A percentile compares a stretch with the other conserved stretches of the same genome.
phyloP scores from a whole-genome alignment of 2,797 vertebrate genomes.

The Orientallactaga sibirica region DNA sequence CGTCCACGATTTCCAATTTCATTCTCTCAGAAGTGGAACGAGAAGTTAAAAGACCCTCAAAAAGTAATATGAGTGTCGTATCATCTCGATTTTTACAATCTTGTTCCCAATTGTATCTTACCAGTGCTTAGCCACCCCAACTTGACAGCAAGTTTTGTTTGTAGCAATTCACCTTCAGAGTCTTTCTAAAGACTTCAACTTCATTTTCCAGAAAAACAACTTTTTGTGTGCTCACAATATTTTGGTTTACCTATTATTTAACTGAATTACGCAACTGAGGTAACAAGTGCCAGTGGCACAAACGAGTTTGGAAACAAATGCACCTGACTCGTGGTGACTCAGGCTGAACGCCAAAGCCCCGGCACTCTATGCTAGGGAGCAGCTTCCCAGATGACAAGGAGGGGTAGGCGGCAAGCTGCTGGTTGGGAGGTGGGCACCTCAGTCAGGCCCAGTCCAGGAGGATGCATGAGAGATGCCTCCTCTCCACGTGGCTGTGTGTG shows the following conservation, averaged over 20 bases:
- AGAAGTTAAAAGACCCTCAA: conserved; percentile 69
- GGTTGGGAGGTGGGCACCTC: background rate
- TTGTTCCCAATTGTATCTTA: conserved; percentile 51
- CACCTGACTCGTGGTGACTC: background rate
- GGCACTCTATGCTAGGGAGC: background rate
- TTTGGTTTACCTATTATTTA: conserved; percentile 67
- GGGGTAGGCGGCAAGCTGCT: accelerated
- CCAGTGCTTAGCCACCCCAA: conserved; percentile 60
- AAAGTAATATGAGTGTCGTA: conserved; percentile 21
- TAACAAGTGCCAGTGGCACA: conserved; percentile 33
- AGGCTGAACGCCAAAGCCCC: background rate
- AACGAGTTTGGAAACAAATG: conserved; percentile 31
- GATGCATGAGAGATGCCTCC: background rate
- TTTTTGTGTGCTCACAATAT: conserved; percentile 25
- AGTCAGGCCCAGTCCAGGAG: background rate
- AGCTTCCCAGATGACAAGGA: background rate
- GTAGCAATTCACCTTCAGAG: conserved; percentile 70
- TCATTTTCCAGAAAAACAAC: conserved; percentile 45
- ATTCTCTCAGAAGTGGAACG: conserved; percentile 73
- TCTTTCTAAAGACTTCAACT: conserved; percentile 70
- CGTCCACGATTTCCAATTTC: conserved; percentile 66
- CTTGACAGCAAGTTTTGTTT: conserved; percentile 61
- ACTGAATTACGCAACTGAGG: background rate
- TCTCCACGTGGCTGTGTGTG: background rate
- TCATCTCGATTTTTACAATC: conserved; percentile 57